Conservation (phyloP, 2,113 vertebrate genomes). For the Archilochus colubris region DNA sequence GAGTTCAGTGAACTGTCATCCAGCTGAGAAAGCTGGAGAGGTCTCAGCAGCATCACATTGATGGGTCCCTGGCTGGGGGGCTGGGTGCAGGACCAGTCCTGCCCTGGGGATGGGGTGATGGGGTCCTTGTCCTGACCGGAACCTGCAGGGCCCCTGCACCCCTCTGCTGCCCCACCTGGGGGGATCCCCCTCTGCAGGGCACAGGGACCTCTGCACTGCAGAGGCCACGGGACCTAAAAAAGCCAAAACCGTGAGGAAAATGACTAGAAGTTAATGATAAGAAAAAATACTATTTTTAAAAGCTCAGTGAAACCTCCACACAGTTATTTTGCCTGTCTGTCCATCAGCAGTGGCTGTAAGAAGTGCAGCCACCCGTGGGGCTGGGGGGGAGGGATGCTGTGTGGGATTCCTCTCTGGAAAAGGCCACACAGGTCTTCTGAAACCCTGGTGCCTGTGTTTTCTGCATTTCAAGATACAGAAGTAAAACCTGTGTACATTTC, state of each 20-base stretch:
- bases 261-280: too few species aligned
- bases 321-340: background rate
- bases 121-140: background rate
- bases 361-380: background rate
- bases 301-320: background rate
- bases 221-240: background rate
- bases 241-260: background rate
- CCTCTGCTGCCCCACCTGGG: background rate
- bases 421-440: background rate
- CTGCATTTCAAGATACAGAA: background rate
- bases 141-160: background rate
- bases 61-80: background rate
- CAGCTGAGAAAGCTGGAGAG: background rate
- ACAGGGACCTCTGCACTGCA: fast-evolving
- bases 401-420: background rate
- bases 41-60: fast-evolving
- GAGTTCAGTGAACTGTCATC: fast-evolving
- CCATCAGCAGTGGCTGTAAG: background rate
- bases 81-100: background rate
- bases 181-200: too few species aligned
- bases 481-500: background rate
- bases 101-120: fast-evolving
- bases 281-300: background rate
- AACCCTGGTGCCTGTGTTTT: background rate
- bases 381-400: fast-evolving